A percentile compares a stretch with the other conserved stretches of the same genome.
These are phyloP conservation scores for Tupaia chinensis DNA, from an alignment of 2,113 vertebrate species.

Conservation along the genomic window DNA sequence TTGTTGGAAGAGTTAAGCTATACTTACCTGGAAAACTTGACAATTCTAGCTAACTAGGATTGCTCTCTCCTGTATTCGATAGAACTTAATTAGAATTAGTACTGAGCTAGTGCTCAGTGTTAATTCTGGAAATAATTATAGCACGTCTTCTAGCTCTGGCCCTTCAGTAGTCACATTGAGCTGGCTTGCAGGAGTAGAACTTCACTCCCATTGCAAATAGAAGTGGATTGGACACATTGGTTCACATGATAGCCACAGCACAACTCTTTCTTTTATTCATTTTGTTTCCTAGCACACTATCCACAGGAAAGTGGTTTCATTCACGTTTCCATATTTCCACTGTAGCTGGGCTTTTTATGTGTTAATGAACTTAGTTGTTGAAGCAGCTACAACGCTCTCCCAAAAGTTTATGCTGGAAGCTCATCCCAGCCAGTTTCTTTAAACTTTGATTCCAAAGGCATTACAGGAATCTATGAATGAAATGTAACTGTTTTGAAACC, in stretches of 20 bases:
- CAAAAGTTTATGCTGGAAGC: conserved; percentile 31
- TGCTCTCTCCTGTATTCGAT: background rate
- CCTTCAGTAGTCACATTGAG: background rate
- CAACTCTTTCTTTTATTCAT: background rate
- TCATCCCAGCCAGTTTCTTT: conserved; percentile 30
- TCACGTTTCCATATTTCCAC: background rate
- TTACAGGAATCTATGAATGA: conserved; percentile 77
- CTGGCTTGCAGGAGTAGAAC: background rate
- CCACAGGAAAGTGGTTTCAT: background rate
- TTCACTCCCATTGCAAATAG: background rate
- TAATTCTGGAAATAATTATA: background rate
- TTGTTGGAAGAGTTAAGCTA: background rate
- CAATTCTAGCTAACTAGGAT: background rate
- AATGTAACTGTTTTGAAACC: conserved; percentile 76
- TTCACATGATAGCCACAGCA: background rate
- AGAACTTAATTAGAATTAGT: background rate
- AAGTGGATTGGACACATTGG: background rate
- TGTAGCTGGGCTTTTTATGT: conserved; percentile 2
- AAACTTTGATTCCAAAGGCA: conserved; percentile 68
- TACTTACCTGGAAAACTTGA: background rate
- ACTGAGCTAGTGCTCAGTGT: background rate
- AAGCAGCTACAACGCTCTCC: conserved; percentile 29
- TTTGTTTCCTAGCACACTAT: background rate
- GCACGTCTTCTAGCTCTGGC: background rate
- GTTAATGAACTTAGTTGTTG: conserved; percentile 54